Conservation (phyloP, 2,797 vertebrate species). For the Poeciliopsis paucimaculata region DNA sequence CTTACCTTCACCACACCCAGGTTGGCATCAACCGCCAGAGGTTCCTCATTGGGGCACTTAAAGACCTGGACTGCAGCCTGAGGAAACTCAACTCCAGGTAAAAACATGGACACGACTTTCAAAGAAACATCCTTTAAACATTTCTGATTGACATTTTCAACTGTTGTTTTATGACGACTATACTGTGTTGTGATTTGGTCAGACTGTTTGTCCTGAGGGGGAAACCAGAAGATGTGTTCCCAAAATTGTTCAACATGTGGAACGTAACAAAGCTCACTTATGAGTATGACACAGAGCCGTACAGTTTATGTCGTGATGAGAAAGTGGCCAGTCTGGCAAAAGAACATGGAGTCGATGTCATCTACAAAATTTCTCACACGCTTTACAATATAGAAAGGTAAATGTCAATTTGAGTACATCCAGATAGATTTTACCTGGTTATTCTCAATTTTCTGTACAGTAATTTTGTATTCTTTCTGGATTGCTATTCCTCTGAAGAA, state of each 20-base stretch:
- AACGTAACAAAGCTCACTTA: slow-evolving; percentile 75
- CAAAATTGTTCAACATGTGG: slow-evolving; percentile 74
- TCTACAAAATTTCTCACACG: slow-evolving; percentile 79
- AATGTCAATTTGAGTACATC: not conserved
- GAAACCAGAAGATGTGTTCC: slow-evolving; percentile 76
- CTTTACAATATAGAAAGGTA: slow-evolving; percentile 80
- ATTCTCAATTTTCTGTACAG: not conserved
- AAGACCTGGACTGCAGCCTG: slow-evolving; percentile 79
- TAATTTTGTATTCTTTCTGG: not conserved
- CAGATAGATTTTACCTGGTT: not conserved
- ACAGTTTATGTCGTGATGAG: slow-evolving; percentile 65
- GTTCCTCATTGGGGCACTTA: slow-evolving; percentile 76
- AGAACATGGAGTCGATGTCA: slow-evolving; percentile 65
- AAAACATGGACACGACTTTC: not conserved
- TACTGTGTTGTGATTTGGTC: slow-evolving; percentile 1
- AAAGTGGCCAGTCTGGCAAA: slow-evolving; percentile 64
- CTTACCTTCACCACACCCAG: slow-evolving; percentile 55
- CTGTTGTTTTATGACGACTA: too few species aligned
- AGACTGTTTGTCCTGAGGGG: slow-evolving; percentile 81
- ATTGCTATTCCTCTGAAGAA: slow-evolving; percentile 53
- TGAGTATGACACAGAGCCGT: slow-evolving; percentile 80
- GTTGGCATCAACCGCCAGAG: slow-evolving; percentile 71
- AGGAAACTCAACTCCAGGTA: slow-evolving; percentile 78
- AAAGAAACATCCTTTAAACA: not conserved
- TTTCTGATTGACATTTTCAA: not conserved